A percentile compares a stretch with the other conserved stretches of the same genome.
Evolutionary conservation across 2,797 vertebrate genomes (phyloP).

Genomic region (Podargus strigoides): DNA sequence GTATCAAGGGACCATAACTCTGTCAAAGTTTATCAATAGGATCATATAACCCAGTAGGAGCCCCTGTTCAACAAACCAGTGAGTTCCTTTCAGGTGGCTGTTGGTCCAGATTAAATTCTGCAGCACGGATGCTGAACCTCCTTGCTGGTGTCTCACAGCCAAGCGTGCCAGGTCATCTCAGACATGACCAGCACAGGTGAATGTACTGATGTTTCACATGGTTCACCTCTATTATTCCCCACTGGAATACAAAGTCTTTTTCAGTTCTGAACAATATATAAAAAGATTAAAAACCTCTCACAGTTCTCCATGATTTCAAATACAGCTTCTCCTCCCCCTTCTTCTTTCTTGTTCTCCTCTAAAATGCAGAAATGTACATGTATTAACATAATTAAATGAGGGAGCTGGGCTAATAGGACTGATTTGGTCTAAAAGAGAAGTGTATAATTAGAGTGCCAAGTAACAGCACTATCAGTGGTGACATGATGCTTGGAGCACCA

Average conservation of each 20-base stretch:
- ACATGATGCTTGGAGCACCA: background rate
- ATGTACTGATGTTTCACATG: background rate
- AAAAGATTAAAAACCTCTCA: background rate
- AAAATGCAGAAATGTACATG: background rate
- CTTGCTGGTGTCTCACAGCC: background rate
- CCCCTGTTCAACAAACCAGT: too few species aligned
- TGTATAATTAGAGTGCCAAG: background rate
- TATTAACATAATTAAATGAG: background rate
- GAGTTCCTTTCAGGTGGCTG: background rate
- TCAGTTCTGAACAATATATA: background rate
- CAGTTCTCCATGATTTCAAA: background rate
- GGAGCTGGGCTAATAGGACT: background rate
- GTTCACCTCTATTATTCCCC: background rate
- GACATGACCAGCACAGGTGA: accelerated
- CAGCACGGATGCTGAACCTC: background rate
- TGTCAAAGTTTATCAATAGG: background rate
- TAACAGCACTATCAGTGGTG: background rate
- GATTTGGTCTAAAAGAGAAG: background rate
- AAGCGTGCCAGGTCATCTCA: background rate
- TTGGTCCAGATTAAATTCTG: background rate
- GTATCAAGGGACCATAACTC: background rate
- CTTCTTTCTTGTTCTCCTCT: background rate
- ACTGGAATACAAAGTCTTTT: background rate
- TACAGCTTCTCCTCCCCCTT: slow-evolving; percentile 4
- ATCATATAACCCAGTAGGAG: background rate